Conservation (phyloP, 2,113 vertebrate species). For the Sinocyclocheilus anophthalmus region DNA sequence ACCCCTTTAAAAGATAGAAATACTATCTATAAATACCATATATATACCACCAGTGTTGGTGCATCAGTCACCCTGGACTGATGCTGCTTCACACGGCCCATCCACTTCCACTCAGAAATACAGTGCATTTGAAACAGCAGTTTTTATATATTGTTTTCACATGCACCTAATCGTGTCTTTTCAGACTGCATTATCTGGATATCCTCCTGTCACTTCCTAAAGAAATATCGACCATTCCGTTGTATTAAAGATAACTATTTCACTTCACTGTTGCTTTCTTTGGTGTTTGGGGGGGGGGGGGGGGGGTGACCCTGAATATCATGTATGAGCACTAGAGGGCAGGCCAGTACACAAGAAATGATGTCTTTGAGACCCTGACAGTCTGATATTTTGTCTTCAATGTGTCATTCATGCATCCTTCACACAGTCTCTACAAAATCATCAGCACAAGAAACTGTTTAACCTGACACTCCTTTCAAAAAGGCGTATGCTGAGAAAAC, state of each 20-base stretch:
- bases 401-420: neutral
- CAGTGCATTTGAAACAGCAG: no score
- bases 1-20: no score
- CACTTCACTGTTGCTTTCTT: neutral
- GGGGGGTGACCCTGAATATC: neutral
- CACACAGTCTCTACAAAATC: neutral
- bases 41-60: conserved; percentile 83
- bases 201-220: neutral
- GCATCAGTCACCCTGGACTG: conserved; percentile 73
- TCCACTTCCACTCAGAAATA: no score
- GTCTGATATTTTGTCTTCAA: neutral
- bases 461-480: neutral
- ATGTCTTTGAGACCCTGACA: neutral
- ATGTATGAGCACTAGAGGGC: neutral
- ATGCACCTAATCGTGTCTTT: neutral
- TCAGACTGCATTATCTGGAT: neutral
- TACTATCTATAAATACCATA: no score
- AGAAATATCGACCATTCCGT: neutral
- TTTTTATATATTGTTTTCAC: neutral
- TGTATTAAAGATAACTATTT: conserved; percentile 1
- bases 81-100: conserved; percentile 27
- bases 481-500: neutral
- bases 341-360: neutral
- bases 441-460: neutral
- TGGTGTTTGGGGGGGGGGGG: no score